Conservation (phyloP, 2,888 invertebrate species). For the Acheta domesticus region DNA sequence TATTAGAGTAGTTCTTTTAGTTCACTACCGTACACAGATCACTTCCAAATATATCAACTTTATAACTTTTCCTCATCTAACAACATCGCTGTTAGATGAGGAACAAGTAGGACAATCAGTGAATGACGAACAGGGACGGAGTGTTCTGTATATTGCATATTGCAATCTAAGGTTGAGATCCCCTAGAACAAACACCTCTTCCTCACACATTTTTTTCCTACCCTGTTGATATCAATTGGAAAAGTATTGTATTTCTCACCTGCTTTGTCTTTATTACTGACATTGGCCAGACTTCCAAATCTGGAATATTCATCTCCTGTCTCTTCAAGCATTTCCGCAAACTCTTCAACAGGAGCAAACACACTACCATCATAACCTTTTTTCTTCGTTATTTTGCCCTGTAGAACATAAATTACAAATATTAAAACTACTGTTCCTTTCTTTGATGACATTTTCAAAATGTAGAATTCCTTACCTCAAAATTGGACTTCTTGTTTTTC, state of each 20-base stretch:
- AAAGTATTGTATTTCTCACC: constrained; percentile 48
- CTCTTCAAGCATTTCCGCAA: constrained; percentile 82
- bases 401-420: constrained; percentile 23
- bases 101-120: too few relatives aligned
- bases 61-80: too few relatives aligned
- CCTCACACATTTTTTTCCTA: too few relatives aligned
- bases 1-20: too few relatives aligned
- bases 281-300: constrained; percentile 64
- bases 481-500: constrained; percentile 36
- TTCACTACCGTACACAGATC: too few relatives aligned
- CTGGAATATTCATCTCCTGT: constrained; percentile 61
- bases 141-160: too few relatives aligned
- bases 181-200: too few relatives aligned
- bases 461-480: background rate
- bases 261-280: constrained; percentile 73
- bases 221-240: background rate
- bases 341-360: constrained; percentile 85
- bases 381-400: constrained; percentile 33
- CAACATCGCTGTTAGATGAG: too few relatives aligned
- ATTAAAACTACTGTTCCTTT: background rate
- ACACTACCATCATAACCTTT: constrained; percentile 46
- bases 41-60: too few relatives aligned
- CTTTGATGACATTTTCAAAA: too few relatives aligned
- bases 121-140: too few relatives aligned
- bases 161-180: too few relatives aligned